These are phyloP conservation scores for Callyntrura sp. DNA, from an alignment of 2,888 invertebrate genomes.

Conservation along the genomic window DNA sequence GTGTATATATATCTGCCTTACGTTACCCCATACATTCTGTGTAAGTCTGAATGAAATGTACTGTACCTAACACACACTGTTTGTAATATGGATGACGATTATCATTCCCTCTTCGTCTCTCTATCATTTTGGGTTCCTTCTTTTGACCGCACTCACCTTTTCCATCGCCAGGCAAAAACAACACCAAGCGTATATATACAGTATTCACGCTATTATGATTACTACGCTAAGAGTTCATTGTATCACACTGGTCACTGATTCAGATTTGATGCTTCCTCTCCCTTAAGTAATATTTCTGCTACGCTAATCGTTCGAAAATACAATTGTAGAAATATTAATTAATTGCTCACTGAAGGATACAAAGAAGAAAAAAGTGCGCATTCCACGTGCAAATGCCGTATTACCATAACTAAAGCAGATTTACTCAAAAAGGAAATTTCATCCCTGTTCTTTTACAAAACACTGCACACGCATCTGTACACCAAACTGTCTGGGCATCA, in stretches of 20 bases:
- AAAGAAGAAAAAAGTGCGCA: not conserved
- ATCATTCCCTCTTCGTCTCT: not conserved
- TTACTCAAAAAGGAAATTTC: not conserved
- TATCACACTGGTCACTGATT: not conserved
- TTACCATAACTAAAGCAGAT: not conserved
- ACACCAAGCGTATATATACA: not conserved
- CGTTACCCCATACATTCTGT: constrained; percentile 23
- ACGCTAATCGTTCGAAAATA: not conserved
- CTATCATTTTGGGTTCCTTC: not conserved
- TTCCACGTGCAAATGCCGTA: not conserved
- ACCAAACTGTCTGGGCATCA: constrained; percentile 29
- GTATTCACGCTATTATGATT: too few species aligned
- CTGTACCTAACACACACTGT: not conserved
- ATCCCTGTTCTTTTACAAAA: not conserved
- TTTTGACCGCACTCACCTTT: not conserved
- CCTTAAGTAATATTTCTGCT: constrained; percentile 11
- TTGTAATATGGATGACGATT: not conserved
- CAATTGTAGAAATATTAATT: constrained; percentile 19
- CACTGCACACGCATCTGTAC: not conserved
- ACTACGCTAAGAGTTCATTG: not conserved
- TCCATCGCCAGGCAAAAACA: not conserved
- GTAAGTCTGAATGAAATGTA: not conserved
- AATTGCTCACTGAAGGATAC: not conserved
- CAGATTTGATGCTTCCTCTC: not conserved
- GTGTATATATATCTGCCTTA: constrained; percentile 14